phyloP scores from a whole-genome alignment of 2,797 vertebrate genomes.

The Pangasius djambal region DNA sequence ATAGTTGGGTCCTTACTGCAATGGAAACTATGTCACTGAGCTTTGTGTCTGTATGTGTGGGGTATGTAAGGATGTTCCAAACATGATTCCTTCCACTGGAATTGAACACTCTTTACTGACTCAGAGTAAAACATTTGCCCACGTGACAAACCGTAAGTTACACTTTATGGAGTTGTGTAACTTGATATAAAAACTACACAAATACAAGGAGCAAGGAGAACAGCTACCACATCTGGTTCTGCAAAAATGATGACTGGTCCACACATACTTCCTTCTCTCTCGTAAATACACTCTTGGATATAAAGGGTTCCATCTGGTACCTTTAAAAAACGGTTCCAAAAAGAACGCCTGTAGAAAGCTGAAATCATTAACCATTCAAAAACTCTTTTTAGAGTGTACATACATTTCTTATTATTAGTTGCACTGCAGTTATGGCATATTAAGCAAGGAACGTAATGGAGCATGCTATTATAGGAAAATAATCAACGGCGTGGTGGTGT shows the following conservation, averaged over 20 bases:
- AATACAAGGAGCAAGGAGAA: neutral
- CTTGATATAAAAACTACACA: neutral
- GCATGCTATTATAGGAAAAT: neutral
- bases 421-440: neutral
- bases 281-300: slow-evolving; percentile 3
- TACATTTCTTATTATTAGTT: neutral
- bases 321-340: neutral
- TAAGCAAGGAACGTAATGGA: neutral
- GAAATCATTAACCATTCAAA: neutral
- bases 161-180: neutral
- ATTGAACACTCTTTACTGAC: neutral
- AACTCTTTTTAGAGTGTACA: neutral
- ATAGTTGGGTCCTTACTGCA: neutral
- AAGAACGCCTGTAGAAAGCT: neutral
- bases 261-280: neutral
- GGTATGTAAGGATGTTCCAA: neutral
- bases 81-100: neutral
- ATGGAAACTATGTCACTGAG: slow-evolving; percentile 25
- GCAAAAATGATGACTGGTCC: neutral
- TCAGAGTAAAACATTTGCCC: neutral
- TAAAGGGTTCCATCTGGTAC: slow-evolving; percentile 9
- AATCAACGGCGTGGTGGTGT: neutral
- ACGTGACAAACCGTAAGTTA: neutral
- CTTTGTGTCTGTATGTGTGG: neutral
- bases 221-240: neutral